These are phyloP conservation scores for Liopterus haemorrhoidalis DNA, from an alignment of 2,888 invertebrate species.

Conservation along the genomic window DNA sequence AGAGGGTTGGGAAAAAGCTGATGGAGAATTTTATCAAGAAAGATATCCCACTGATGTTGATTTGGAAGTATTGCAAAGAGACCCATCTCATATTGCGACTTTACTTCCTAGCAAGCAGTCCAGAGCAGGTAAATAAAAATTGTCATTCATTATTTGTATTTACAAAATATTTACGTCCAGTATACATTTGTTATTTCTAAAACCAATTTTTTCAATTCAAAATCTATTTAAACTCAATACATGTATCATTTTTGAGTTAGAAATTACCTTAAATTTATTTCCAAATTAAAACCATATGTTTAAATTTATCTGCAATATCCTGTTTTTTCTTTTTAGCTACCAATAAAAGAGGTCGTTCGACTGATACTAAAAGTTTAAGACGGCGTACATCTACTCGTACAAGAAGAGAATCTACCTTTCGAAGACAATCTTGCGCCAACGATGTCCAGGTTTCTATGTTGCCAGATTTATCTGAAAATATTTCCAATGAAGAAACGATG, in stretches of 20 bases:
- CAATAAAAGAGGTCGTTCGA: conserved; percentile 58
- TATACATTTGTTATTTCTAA: background rate
- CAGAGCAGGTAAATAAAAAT: conserved; percentile 54
- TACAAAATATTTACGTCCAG: background rate
- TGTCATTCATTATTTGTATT: background rate
- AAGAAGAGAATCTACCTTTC: conserved; percentile 49
- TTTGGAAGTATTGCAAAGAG: conserved; percentile 64
- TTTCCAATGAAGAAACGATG: conserved; percentile 74
- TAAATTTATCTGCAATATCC: no score
- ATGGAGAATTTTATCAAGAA: conserved; percentile 80
- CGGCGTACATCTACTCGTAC: conserved; percentile 53
- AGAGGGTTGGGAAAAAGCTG: conserved; percentile 78
- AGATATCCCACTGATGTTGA: conserved; percentile 66
- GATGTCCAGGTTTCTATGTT: conserved; percentile 73
- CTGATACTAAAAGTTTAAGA: conserved; percentile 57
- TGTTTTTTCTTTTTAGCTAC: conserved; percentile 51
- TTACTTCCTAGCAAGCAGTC: conserved; percentile 74
- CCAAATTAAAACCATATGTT: no score
- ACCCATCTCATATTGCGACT: conserved; percentile 70
- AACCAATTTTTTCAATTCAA: background rate
- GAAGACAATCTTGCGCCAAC: conserved; percentile 49
- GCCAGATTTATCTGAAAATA: conserved; percentile 76
- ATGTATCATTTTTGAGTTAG: no score
- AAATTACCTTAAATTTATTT: no score
- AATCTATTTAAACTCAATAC: no score